These are phyloP conservation scores for Clarias macrocephalus DNA, from an alignment of 2,113 vertebrate species.

Conservation along the genomic window DNA sequence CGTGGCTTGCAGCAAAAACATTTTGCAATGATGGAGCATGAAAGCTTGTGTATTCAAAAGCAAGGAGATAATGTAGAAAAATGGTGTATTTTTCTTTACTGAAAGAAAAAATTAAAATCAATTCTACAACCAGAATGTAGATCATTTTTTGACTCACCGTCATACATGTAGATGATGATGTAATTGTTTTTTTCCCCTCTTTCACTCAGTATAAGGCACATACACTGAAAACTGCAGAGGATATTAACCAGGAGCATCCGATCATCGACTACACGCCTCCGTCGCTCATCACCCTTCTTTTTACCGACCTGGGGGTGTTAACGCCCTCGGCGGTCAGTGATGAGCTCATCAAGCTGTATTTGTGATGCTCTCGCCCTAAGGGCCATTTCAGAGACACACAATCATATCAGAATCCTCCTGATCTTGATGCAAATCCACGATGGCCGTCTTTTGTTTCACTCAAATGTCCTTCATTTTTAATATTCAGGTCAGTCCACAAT, in stretches of 20 bases:
- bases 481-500: background rate
- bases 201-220: conserved; percentile 88
- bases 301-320: conserved; percentile 93
- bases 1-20: too few species aligned
- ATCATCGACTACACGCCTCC: conserved; percentile 95
- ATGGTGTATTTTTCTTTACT: too few species aligned
- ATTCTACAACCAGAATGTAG: too few species aligned
- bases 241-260: conserved; percentile 86
- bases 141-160: too few species aligned
- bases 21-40: too few species aligned
- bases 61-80: too few species aligned
- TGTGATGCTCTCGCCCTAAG: conserved; percentile 66
- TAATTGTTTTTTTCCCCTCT: background rate
- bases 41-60: too few species aligned
- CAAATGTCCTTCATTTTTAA: background rate
- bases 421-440: conserved; percentile 1
- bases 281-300: conserved; percentile 90
- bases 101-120: too few species aligned
- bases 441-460: background rate
- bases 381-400: conserved; percentile 8
- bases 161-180: background rate
- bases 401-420: conserved; percentile 7
- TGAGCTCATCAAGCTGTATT: conserved; percentile 96
- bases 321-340: conserved; percentile 96
- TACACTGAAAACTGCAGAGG: conserved; percentile 76